phyloP scores from a whole-genome alignment of 2,888 invertebrate genomes.

The Lepidochrysops patricia region DNA sequence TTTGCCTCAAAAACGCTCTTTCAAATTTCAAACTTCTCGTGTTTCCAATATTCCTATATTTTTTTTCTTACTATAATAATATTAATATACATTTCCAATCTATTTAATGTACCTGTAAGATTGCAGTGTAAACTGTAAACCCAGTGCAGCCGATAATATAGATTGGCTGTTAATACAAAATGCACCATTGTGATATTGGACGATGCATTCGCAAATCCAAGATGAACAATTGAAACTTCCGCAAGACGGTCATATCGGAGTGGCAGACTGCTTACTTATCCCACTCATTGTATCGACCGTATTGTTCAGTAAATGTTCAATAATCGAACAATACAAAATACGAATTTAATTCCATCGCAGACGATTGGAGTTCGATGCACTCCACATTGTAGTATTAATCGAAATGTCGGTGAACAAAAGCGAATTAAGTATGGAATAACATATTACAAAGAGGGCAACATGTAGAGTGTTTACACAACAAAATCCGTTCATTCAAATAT shows the following conservation, averaged over 20 bases:
- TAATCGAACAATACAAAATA: neutral
- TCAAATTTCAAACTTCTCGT: too few relatives aligned
- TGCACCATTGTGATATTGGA: slow-evolving; percentile 47
- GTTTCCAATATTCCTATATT: too few relatives aligned
- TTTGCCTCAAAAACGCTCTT: too few relatives aligned
- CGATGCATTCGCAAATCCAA: slow-evolving; percentile 57
- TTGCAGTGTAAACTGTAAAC: neutral
- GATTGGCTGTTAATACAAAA: slow-evolving; percentile 21
- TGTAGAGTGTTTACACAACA: too few relatives aligned
- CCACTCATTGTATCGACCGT: slow-evolving; percentile 19
- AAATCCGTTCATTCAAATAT: too few relatives aligned
- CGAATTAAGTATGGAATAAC: neutral
- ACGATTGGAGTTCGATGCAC: neutral
- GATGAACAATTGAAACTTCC: slow-evolving; percentile 62
- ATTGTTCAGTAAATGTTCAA: slow-evolving; percentile 20
- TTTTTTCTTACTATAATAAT: too few relatives aligned
- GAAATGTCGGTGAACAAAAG: neutral
- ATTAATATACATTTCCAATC: too few relatives aligned
- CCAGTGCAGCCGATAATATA: neutral
- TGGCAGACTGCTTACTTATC: slow-evolving; percentile 25
- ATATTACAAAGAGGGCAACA: neutral
- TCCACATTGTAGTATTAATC: neutral
- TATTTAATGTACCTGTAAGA: slow-evolving; percentile 45
- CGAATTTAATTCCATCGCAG: neutral
- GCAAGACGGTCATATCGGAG: slow-evolving; percentile 45